A percentile compares a stretch with the other conserved stretches of the same genome.
phyloP scores from a whole-genome alignment of 2,888 invertebrate species.

The Tachystola acroxantha region DNA sequence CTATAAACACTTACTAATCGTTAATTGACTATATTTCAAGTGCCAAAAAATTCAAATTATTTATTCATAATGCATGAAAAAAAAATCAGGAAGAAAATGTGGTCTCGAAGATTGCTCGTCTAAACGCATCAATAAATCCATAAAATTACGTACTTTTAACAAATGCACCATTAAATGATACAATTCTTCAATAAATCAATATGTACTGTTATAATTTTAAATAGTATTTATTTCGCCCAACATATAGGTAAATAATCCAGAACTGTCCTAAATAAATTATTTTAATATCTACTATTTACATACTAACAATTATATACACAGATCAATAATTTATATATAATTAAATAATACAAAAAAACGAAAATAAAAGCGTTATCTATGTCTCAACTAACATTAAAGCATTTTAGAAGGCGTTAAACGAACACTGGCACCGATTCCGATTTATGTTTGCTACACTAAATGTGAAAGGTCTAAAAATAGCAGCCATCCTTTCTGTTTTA shows the following conservation, averaged over 20 bases:
- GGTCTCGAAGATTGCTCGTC: no score
- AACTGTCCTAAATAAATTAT: conserved; percentile 51
- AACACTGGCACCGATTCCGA: no score
- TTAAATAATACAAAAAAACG: conserved; percentile 27
- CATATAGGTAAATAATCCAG: conserved; percentile 42
- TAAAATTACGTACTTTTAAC: conserved; percentile 11
- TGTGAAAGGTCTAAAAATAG: no score
- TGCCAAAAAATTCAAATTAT: no score
- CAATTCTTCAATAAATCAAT: neutral
- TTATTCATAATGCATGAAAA: no score
- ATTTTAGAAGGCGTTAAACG: conserved; percentile 71
- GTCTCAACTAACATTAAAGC: conserved; percentile 68
- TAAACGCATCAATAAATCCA: neutral
- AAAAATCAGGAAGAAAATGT: no score
- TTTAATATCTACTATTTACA: conserved; percentile 65
- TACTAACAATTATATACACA: conserved; percentile 71
- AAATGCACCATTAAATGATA: conserved; percentile 5
- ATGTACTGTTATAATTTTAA: conserved; percentile 8
- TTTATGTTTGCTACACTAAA: no score
- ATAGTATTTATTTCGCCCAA: conserved; percentile 23
- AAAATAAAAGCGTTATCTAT: conserved; percentile 52
- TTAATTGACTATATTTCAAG: no score
- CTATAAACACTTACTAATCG: no score
- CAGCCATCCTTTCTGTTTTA: no score
- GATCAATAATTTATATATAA: conserved; percentile 56